Conservation (phyloP, 2,888 invertebrate genomes). For the Spilosoma lubricipeda region DNA sequence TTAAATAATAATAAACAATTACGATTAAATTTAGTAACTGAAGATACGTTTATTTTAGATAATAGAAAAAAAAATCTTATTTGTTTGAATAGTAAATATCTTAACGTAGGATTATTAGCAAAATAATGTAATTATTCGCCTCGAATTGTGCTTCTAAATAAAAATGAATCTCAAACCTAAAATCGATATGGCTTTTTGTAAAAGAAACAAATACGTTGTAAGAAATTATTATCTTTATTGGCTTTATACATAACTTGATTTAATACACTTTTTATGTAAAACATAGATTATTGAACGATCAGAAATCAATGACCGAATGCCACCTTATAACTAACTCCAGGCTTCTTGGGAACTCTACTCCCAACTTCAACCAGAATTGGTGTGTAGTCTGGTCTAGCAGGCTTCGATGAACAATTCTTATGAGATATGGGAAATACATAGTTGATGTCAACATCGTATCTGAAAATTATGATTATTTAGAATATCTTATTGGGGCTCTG, state of each 20-base stretch:
- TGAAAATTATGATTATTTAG: no score
- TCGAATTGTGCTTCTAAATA: neutral
- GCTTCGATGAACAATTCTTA: constrained; percentile 86
- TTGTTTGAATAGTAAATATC: neutral
- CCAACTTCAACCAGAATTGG: constrained; percentile 74
- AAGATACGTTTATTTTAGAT: neutral
- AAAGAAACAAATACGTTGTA: neutral
- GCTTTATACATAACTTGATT: neutral
- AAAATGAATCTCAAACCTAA: neutral
- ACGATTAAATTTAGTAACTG: neutral
- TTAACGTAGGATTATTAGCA: neutral
- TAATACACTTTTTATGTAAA: neutral
- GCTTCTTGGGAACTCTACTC: constrained; percentile 70
- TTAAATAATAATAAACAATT: no score
- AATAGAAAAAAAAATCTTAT: neutral
- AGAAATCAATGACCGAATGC: constrained; percentile 57
- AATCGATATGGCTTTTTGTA: neutral
- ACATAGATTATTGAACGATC: neutral
- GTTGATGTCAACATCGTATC: constrained; percentile 94
- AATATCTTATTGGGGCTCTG: no score
- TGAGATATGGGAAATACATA: constrained; percentile 95
- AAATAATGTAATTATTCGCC: neutral
- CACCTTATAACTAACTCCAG: constrained; percentile 73
- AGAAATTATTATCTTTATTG: neutral
- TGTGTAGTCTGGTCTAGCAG: constrained; percentile 66